Evolutionary conservation across 2,113 vertebrate species (phyloP), one percentile per base, ranked within the genome.

Genomic region (Azemiops feae): DNA sequence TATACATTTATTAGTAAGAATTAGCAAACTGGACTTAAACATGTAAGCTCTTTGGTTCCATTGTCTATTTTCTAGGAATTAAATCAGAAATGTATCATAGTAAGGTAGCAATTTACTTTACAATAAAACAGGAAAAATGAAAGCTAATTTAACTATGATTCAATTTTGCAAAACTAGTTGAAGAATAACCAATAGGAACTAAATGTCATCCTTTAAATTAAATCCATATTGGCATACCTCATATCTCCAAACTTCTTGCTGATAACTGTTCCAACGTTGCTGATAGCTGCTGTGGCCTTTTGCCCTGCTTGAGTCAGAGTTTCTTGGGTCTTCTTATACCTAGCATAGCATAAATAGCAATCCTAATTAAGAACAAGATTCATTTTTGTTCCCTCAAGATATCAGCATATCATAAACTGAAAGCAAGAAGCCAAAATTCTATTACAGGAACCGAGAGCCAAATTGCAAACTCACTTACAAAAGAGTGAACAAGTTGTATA

Each of bases 291-390:
- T 1, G 99, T 98, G 45, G 99, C 99, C 95, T 97, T 99, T 96
- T 99, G 99, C 92, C 99, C 99, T 0, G 99, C 99, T 0, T 99
- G 99, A 95, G 97, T 98, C 93, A 99, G 95, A 0, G 99, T 99
- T 96, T 99, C 99, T 0, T 99, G 99, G 4, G 99, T 99, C 96
- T 99, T 99, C 97, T 99, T 99, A 94, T 99, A 99, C 91, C 99
- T 99, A 93, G 0, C 94, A 85, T 12, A 89, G 9, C 3, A 12
- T 0, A 60, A 95, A 0, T 18, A 57, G 57, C 7, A 47, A 43
- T 23, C 5, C 55, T 95, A 94, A 64, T 53, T 3, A 89, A 53
- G 64, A 12, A 55, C 3, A 22, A 81, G 20, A 52, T 92, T 34
- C 30, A 92, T 45, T n/a, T 58, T 89, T 34, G 11, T 8, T 30